A percentile compares a stretch with the other conserved stretches of the same genome.
phyloP scores from a whole-genome alignment of 2,888 invertebrate species.

The Tricholauxania praeusta region DNA sequence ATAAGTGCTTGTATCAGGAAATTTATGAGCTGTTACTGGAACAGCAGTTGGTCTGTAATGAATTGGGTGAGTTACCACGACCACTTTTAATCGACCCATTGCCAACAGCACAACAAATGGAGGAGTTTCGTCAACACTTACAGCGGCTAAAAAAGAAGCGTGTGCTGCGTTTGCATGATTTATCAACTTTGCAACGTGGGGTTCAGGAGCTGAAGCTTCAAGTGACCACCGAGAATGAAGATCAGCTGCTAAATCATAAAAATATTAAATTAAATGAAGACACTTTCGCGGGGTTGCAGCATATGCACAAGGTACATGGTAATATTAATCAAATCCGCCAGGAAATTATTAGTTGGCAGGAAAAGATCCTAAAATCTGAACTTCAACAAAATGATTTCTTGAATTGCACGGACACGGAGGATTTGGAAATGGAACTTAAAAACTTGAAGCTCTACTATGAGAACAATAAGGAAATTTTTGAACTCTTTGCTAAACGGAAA shows the following conservation, averaged over 20 bases:
- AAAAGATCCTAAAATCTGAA: constrained; percentile 78
- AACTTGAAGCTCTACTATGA: constrained; percentile 77
- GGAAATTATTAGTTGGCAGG: constrained; percentile 82
- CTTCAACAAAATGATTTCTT: constrained; percentile 74
- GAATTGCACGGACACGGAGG: constrained; percentile 79
- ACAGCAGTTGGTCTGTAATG: constrained; percentile 63
- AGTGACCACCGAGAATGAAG: constrained; percentile 56
- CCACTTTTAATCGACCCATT: constrained; percentile 67
- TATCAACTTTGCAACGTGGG: constrained; percentile 62
- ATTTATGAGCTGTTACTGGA: constrained; percentile 69
- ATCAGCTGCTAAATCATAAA: constrained; percentile 66
- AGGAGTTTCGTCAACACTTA: constrained; percentile 72
- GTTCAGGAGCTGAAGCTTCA: constrained; percentile 66
- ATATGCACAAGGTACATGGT: constrained; percentile 72
- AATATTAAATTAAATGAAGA: constrained; percentile 73
- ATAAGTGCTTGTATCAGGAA: constrained; percentile 71
- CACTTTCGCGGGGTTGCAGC: constrained; percentile 74
- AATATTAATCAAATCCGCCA: constrained; percentile 72
- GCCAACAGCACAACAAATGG: constrained; percentile 75
- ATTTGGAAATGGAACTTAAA: constrained; percentile 83
- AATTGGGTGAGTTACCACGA: constrained; percentile 58
- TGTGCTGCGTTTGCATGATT: constrained; percentile 68
- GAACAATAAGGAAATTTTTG: constrained; percentile 75
- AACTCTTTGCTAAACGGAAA: constrained; percentile 75
- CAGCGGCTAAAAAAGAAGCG: constrained; percentile 74